phyloP scores from a whole-genome alignment of 2,888 invertebrate genomes.

The Quadroppia sp. region DNA sequence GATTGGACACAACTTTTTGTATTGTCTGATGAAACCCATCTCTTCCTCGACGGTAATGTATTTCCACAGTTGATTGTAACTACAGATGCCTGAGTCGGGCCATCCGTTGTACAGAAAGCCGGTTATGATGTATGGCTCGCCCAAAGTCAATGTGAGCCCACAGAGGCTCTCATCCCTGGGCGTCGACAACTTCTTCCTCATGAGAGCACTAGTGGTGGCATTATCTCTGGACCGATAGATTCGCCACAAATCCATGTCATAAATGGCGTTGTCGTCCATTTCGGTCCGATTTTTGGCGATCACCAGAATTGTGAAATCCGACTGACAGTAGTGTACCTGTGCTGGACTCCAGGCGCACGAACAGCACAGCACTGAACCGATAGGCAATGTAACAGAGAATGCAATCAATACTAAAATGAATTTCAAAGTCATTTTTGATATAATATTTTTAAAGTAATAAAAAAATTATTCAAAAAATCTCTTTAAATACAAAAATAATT shows the following conservation, averaged over 20 bases:
- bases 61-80: slow-evolving; percentile 12
- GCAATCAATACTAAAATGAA: background rate
- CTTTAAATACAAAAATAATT: too few relatives aligned
- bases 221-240: background rate
- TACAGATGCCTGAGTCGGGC: background rate
- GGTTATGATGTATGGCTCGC: background rate
- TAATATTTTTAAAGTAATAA: background rate
- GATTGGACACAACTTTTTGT: slow-evolving; percentile 9
- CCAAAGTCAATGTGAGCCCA: background rate
- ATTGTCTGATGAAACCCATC: background rate
- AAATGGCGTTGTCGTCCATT: background rate
- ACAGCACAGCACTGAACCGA: background rate
- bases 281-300: background rate
- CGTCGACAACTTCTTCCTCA: background rate
- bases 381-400: background rate
- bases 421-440: background rate
- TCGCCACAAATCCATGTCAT: slow-evolving; percentile 33
- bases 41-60: background rate
- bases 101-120: background rate
- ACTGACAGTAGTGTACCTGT: background rate
- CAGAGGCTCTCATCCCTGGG: background rate
- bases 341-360: background rate
- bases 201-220: background rate
- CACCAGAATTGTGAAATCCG: background rate
- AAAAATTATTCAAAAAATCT: too few relatives aligned